A percentile compares a stretch with the other conserved stretches of the same genome.
These are phyloP conservation scores for Mystacornis crossleyi DNA, from an alignment of 2,113 vertebrate genomes.

Conservation along the genomic window DNA sequence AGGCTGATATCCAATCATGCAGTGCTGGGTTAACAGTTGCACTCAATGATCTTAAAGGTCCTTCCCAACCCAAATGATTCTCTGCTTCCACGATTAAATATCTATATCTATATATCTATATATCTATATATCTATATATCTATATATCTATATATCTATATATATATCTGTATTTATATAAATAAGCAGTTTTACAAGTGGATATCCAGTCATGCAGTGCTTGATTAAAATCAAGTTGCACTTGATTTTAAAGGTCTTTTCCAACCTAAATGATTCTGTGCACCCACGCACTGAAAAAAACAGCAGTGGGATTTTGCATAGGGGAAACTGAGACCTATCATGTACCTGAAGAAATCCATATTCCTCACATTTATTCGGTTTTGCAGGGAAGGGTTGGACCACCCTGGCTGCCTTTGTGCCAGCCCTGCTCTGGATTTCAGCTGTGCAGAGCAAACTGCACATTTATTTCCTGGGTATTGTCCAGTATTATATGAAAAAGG, in stretches of 20 bases:
- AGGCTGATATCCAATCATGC: not conserved
- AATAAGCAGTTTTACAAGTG: not conserved
- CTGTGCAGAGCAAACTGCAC: not conserved
- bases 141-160: not conserved
- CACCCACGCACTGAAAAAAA: not conserved
- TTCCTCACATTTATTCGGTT: not conserved
- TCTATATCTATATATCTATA: not conserved
- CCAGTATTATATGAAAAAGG: not conserved
- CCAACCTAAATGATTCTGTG: not conserved
- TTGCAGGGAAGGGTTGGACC: fast-evolving
- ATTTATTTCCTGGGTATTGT: not conserved
- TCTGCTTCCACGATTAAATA: not conserved
- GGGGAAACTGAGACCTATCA: not conserved
- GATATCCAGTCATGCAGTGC: not conserved
- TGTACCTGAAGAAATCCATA: not conserved
- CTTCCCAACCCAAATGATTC: not conserved
- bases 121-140: not conserved
- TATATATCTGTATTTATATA: not conserved
- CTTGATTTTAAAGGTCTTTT: not conserved
- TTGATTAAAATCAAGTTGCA: not conserved
- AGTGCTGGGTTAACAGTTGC: not conserved
- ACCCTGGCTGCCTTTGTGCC: not conserved
- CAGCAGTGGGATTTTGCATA: not conserved
- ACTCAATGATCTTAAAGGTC: not conserved
- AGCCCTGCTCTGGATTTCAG: not conserved